Evolutionary conservation across 1,140 invertebrate species (phyloP), one percentile per base, ranked within the genome.

Genomic region (Spodoptera frugiperda): DNA sequence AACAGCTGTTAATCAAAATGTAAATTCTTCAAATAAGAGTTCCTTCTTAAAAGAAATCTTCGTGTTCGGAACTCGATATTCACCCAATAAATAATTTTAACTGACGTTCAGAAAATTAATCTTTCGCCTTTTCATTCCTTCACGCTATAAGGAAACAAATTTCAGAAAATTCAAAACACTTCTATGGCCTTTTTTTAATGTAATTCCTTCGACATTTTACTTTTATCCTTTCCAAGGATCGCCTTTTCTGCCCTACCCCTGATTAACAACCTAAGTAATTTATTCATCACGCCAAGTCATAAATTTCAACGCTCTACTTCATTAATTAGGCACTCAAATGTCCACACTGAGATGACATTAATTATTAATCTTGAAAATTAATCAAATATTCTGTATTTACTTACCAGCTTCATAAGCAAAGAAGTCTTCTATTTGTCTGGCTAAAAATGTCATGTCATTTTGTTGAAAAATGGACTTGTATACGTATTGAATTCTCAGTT

Each of bases 291-390:
- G 48, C 53, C 48, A 53, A 68, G 44, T 68, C 17, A 53, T 53
- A 68, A 51, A 53, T 68, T 68, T 68, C 33, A 68, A 68, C 65
- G 49, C 49, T 33, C 39, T n/a, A 65, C 21, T 68, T 68, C 65
- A 68, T 68, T 68, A 68, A 68, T 68, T 68, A 68, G 48, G 48
- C 65, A 17, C 46, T 53, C 21, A 53, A 68, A 33, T 67, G 65
- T 68, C 65, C 49, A 68, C 46, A 14, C 65, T 33, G 46, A 67
- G 63, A 68, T 33, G 65, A 53, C 21, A 30, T 68, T 68, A 51
- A 68, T 68, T 68, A 68, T 68, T 51, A 33, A 49, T 49, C 46
- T 25, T 8, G 19, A 2, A 48, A 48, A 68, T 53, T 51, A 33
- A 51, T 68, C 14, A 17, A 68, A 53, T 15, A 53, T 33, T 53